Percentiles rank a stretch among this genome's conserved stretches.
phyloP scores from a whole-genome alignment of 2,797 vertebrate genomes.

The Australoheros facetus region DNA sequence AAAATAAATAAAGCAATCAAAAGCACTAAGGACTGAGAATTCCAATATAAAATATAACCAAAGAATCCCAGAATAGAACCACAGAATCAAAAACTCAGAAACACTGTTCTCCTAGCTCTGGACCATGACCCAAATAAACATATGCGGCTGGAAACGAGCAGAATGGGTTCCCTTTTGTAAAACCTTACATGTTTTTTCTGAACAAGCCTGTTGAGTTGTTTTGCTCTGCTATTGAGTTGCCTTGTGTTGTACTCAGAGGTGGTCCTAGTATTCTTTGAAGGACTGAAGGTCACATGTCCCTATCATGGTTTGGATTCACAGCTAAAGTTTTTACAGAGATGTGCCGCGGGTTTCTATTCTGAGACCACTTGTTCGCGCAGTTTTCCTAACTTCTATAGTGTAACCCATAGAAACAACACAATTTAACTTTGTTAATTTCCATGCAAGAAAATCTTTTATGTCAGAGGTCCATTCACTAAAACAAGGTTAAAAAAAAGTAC shows the following conservation, averaged over 20 bases:
- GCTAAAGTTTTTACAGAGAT: background rate
- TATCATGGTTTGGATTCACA: no score
- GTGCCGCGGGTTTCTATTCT: background rate
- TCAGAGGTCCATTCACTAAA: background rate
- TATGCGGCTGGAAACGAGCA: background rate
- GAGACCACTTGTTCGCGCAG: rapidly evolving
- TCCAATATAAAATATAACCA: no score
- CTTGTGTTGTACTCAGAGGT: background rate
- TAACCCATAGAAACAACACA: rapidly evolving
- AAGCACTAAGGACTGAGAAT: no score
- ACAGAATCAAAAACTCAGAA: no score
- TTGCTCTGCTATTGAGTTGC: background rate
- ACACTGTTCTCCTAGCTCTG: no score
- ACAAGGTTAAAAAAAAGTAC: background rate
- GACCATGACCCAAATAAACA: no score
- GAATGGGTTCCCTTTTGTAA: background rate
- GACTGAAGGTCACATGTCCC: background rate
- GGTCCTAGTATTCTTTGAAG: background rate
- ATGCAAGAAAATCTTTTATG: background rate
- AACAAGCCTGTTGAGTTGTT: background rate
- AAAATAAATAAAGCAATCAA: no score
- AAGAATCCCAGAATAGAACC: no score
- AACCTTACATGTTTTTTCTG: no score
- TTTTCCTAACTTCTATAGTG: background rate
- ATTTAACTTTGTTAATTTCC: background rate